Percentiles rank a stretch among this genome's conserved stretches.
Conservation (phyloP, 2,113 vertebrate species). For the Heterochromis multidens region DNA sequence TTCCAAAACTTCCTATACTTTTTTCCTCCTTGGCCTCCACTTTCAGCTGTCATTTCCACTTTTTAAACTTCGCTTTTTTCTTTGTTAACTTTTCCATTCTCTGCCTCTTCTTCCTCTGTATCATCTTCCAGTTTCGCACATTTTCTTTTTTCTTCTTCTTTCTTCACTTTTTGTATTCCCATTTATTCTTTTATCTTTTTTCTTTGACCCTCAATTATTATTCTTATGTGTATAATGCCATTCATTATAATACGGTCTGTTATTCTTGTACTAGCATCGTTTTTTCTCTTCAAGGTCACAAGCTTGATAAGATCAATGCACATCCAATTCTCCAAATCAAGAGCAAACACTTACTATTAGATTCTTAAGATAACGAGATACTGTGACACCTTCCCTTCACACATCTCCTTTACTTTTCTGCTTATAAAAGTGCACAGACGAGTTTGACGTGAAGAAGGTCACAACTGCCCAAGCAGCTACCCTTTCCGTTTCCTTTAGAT, state of each 20-base stretch:
- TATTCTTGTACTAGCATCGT: not conserved
- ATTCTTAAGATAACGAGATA: not conserved
- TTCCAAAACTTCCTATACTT: not conserved
- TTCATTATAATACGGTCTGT: not conserved
- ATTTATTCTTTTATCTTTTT: not conserved
- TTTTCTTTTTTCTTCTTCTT: not conserved
- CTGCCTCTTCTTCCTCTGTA: not conserved
- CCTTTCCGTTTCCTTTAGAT: conserved; percentile 3
- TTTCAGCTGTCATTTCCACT: not conserved
- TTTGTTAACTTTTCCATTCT: not conserved
- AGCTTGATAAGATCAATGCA: not conserved
- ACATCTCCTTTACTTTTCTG: not conserved
- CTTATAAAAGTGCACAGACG: not conserved
- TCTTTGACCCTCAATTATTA: not conserved
- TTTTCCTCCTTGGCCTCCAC: not conserved
- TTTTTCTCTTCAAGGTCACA: not conserved
- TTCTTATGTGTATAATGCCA: not conserved
- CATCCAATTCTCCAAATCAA: not conserved
- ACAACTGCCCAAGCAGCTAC: not conserved
- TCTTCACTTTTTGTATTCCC: not conserved
- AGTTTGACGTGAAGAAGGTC: conserved; percentile 14
- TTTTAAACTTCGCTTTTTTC: not conserved
- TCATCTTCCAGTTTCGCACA: not conserved
- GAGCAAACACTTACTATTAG: not conserved
- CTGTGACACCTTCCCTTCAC: not conserved